Percentiles rank a stretch among this genome's conserved stretches.
Evolutionary conservation across 2,113 vertebrate genomes (phyloP).

Genomic region (Artemisiospiza belli): DNA sequence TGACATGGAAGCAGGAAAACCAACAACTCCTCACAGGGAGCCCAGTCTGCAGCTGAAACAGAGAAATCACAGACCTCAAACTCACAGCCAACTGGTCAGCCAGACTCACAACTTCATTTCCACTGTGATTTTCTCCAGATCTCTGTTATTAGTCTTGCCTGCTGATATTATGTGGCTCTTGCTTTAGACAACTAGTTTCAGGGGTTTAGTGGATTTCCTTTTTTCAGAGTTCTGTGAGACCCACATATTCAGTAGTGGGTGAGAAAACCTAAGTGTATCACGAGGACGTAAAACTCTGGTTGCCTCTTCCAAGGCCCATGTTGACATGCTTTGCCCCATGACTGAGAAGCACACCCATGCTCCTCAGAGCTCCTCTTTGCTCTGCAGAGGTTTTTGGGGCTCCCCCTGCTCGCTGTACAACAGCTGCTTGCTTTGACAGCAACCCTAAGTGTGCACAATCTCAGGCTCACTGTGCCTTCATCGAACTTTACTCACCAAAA

Average conservation of each 20-base stretch:
- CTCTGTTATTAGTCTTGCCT: not conserved
- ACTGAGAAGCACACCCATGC: not conserved
- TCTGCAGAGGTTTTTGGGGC: not conserved
- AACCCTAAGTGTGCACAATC: not conserved
- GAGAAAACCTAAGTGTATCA: not conserved
- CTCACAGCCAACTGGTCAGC: not conserved
- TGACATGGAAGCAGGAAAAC: not conserved
- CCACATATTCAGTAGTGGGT: not conserved
- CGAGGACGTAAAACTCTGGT: not conserved
- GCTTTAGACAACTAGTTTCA: not conserved
- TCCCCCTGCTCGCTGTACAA: fast-evolving
- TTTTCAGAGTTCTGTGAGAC: not conserved
- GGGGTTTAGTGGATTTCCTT: not conserved
- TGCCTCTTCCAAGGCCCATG: not conserved
- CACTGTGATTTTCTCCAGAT: not conserved
- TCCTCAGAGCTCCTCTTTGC: not conserved
- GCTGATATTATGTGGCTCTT: not conserved
- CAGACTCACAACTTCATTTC: not conserved
- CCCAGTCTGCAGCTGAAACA: not conserved
- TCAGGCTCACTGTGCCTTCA: fast-evolving
- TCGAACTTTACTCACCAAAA: not conserved
- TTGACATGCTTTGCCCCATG: fast-evolving
- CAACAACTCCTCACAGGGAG: fast-evolving
- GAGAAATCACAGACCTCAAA: not conserved
- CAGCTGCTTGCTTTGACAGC: not conserved